Evolutionary conservation across 1,140 invertebrate genomes (phyloP).

Genomic region (Melitaea cinxia): DNA sequence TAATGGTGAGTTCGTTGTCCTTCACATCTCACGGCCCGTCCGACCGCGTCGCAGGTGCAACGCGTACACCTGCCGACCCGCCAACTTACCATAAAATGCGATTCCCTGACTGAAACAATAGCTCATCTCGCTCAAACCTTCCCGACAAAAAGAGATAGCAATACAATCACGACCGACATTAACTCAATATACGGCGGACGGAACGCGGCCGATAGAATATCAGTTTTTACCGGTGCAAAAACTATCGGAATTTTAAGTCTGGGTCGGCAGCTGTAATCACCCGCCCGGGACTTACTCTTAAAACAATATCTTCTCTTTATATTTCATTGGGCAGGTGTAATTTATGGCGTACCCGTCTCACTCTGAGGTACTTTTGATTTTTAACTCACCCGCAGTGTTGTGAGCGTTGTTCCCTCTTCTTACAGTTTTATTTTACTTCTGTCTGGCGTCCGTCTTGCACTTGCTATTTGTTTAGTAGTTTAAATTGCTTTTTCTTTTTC

Average conservation of each 20-base stretch:
- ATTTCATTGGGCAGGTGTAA: constrained; percentile 72
- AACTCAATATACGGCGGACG: constrained; percentile 70
- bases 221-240: constrained; percentile 79
- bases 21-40: constrained; percentile 66
- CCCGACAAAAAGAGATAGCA: constrained; percentile 44
- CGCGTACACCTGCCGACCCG: constrained; percentile 69
- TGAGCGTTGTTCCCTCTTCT: constrained; percentile 60
- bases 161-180: constrained; percentile 73
- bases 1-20: constrained; percentile 57
- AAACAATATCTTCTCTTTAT: constrained; percentile 73
- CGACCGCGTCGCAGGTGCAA: constrained; percentile 69
- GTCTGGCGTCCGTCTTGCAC: constrained; percentile 69
- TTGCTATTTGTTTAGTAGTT: constrained; percentile 72
- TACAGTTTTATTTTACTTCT: constrained; percentile 74
- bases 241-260: constrained; percentile 76
- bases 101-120: constrained; percentile 63
- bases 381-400: constrained; percentile 47
- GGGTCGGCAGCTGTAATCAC: constrained; percentile 69
- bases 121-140: constrained; percentile 52
- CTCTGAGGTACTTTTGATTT: constrained; percentile 63
- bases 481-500: constrained; percentile 65
- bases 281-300: constrained; percentile 67
- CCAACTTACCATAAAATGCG: constrained; percentile 74
- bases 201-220: constrained; percentile 73
- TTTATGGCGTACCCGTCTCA: constrained; percentile 60